Evolutionary conservation across 1,140 invertebrate species (phyloP).

Genomic region (Eurosta solidaginis): DNA sequence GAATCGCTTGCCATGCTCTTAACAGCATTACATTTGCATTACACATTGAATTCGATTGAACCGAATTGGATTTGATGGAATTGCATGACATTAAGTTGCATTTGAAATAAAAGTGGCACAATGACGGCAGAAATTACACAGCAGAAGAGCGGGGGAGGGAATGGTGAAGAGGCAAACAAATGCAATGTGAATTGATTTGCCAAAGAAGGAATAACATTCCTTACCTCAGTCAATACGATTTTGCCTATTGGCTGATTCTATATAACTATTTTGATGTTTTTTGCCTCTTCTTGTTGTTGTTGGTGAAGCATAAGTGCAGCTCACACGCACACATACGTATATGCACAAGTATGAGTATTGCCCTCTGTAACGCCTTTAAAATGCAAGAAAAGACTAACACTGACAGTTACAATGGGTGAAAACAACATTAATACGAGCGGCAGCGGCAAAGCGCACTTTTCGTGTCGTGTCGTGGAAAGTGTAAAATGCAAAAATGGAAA

Average conservation of each 20-base stretch:
- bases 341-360: too few relatives aligned
- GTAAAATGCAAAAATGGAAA: background rate
- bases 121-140: background rate
- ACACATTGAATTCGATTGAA: background rate
- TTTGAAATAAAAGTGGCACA: background rate
- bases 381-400: too few relatives aligned
- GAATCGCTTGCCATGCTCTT: background rate
- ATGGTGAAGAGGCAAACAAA: background rate
- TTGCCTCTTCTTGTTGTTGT: too few relatives aligned
- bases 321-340: too few relatives aligned
- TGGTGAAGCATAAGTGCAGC: too few relatives aligned
- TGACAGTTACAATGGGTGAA: background rate
- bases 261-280: too few relatives aligned
- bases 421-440: background rate
- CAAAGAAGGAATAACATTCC: slow-evolving; percentile 21
- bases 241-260: too few relatives aligned
- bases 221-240: background rate
- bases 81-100: slow-evolving; percentile 17
- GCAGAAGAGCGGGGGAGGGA: background rate
- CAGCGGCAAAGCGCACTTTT: background rate
- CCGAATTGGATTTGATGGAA: background rate
- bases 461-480: background rate
- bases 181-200: slow-evolving; percentile 14
- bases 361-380: too few relatives aligned
- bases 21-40: slow-evolving; percentile 14